phyloP scores from a whole-genome alignment of 2,113 vertebrate genomes.

The Glareola pratincola region DNA sequence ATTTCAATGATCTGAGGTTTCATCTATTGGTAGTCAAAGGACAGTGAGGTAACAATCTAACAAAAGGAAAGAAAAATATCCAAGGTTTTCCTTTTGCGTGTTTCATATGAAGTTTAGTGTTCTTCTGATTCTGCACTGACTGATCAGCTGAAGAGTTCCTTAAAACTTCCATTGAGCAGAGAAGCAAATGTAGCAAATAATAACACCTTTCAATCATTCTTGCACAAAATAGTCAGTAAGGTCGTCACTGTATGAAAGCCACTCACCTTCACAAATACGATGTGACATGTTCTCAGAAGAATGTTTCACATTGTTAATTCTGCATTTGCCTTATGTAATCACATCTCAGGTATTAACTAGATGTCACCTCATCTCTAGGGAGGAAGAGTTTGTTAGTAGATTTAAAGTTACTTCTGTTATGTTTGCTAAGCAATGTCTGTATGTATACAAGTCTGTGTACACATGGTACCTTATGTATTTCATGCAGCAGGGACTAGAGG shows the following conservation, averaged over 20 bases:
- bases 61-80: not conserved
- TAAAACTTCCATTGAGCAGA: not conserved
- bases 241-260: constrained; percentile 19
- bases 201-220: constrained; percentile 38
- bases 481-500: not conserved
- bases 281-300: constrained; percentile 44
- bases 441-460: not conserved
- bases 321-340: constrained; percentile 36
- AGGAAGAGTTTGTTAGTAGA: not conserved
- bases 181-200: constrained; percentile 46
- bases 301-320: constrained; percentile 31
- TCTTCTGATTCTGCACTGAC: not conserved
- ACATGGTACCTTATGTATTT: not conserved
- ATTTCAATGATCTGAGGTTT: not conserved
- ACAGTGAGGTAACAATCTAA: not conserved
- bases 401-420: not conserved
- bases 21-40: not conserved
- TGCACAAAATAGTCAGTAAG: constrained; percentile 18
- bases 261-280: constrained; percentile 3
- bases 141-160: constrained; percentile 20
- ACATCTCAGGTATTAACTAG: not conserved
- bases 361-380: constrained; percentile 4
- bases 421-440: not conserved
- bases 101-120: not conserved
- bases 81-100: not conserved